Conservation (phyloP, 2,888 invertebrate genomes). For the Zelleria hepariella region DNA sequence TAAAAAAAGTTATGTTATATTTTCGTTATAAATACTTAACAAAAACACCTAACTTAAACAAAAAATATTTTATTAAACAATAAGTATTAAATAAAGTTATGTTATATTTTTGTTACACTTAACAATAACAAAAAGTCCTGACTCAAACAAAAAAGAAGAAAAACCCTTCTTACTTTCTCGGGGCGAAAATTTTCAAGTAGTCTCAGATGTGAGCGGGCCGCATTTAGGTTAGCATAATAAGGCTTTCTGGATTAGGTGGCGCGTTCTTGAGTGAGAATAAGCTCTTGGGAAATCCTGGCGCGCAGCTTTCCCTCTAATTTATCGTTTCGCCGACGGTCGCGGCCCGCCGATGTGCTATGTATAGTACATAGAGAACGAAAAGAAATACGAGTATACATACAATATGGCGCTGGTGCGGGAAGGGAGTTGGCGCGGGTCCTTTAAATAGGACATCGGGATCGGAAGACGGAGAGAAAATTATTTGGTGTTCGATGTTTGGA, state of each 20-base stretch:
- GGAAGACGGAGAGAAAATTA: not conserved
- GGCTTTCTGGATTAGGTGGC: conserved; percentile 71
- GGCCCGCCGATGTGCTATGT: conserved; percentile 66
- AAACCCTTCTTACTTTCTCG: not conserved
- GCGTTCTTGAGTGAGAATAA: conserved; percentile 71
- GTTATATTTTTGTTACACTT: no score
- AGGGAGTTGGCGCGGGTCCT: not conserved
- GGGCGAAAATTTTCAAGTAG: conserved; percentile 64
- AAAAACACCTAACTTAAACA: no score
- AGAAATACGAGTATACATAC: conserved; percentile 52
- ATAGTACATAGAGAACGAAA: conserved; percentile 43
- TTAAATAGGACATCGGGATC: not conserved
- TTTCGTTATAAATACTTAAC: no score
- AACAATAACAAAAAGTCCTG: no score
- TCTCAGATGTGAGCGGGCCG: conserved; percentile 50
- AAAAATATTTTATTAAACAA: no score
- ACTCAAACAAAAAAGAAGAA: not conserved
- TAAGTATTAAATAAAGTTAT: no score
- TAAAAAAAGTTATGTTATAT: no score
- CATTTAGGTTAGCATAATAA: conserved; percentile 71
- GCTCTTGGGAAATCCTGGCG: conserved; percentile 69
- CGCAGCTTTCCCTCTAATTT: conserved; percentile 70
- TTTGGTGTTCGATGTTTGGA: not conserved
- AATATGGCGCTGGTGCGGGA: conserved; percentile 12
- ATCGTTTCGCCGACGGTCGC: conserved; percentile 64